Base-by-base conservation (phyloP, 2,113 vertebrate genomes). In the Leptobrachium ailaonicum region DNA sequence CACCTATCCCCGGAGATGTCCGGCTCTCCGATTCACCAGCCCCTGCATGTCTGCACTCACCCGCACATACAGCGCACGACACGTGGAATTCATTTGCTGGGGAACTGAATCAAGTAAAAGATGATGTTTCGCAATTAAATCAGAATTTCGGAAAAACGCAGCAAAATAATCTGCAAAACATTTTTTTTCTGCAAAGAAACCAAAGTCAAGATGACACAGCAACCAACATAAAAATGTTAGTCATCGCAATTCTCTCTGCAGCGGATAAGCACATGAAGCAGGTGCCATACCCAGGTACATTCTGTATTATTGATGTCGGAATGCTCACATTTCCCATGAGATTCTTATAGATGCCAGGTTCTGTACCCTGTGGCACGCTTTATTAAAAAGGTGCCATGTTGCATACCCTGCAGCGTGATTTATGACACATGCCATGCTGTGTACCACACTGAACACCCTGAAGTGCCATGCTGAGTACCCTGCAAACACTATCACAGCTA, bases 81-180 rank as follows among this genome's bases (percentile, higher is more conserved):
- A 70, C 9, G 66, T 11, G 44, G 60, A 76, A 76, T 76, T 76
- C 12, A 76, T 76, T 53, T 66, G 63, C 68, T 4, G 67, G 42
- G 13, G 40, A 58, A 58, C 69, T 20, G 50, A 68, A 58, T 58
- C 2, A 43, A 58, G 64, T 63, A 20, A 58, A 43, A 53, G 56
- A 50, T 12, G 50, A 14, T 50, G 56, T 62, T 69, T 40, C 32
- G 53, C 14, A 78, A 78, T 71, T 78, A 71, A 32, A 71, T 78
- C 67, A 45, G 42, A 77, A 70, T 43, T 69, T 77, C 41, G 32
- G 43, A 14, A 32, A 77, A 69, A 40, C 4, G n/a, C 41, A 40
- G 63, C 40, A 41, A 73, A 58, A 41, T 14, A 58, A 41, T 73
- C 5, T n/a, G 14, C 3, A 8, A 13, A 43, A 43, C 12, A 11